Conservation (phyloP, 1,140 invertebrate genomes). For the Tenebrio molitor region DNA sequence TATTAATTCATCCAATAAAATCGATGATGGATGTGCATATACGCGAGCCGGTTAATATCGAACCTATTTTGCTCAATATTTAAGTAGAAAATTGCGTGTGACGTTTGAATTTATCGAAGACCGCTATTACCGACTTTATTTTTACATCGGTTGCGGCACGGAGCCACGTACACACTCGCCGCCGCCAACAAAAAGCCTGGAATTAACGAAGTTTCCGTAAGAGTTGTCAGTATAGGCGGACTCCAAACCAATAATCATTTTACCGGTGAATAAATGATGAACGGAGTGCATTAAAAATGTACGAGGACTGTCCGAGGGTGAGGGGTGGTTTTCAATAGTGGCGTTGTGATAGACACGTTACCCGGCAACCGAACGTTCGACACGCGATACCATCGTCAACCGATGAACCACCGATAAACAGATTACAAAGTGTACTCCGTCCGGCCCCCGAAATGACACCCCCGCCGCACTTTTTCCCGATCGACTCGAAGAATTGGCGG, state of each 20-base stretch:
- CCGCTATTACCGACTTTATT: slow-evolving; percentile 23
- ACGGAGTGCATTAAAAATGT: slow-evolving; percentile 60
- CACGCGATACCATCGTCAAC: slow-evolving; percentile 62
- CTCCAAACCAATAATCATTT: slow-evolving; percentile 61
- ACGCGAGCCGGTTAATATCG: slow-evolving; percentile 26
- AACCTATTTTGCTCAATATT: slow-evolving; percentile 39
- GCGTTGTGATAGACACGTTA: slow-evolving; percentile 61
- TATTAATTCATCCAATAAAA: not conserved
- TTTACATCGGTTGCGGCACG: not conserved
- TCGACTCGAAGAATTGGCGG: not conserved
- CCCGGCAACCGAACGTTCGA: slow-evolving; percentile 54
- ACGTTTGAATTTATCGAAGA: slow-evolving; percentile 41
- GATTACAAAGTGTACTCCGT: slow-evolving; percentile 39
- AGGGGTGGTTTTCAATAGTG: slow-evolving; percentile 47
- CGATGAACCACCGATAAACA: slow-evolving; percentile 55
- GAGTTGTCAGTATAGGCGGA: slow-evolving; percentile 53
- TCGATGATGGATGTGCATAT: slow-evolving; percentile 34
- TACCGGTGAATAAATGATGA: slow-evolving; percentile 60
- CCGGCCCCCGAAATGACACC: slow-evolving; percentile 35
- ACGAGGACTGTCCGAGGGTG: slow-evolving; percentile 47
- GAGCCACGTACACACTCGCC: not conserved
- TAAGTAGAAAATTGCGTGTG: slow-evolving; percentile 57
- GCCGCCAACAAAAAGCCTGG: slow-evolving; percentile 16
- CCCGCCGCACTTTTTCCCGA: not conserved
- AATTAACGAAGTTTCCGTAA: slow-evolving; percentile 50